Base-by-base conservation (phyloP, 2,797 vertebrate genomes). In the Melanotaenia parkinsoni region DNA sequence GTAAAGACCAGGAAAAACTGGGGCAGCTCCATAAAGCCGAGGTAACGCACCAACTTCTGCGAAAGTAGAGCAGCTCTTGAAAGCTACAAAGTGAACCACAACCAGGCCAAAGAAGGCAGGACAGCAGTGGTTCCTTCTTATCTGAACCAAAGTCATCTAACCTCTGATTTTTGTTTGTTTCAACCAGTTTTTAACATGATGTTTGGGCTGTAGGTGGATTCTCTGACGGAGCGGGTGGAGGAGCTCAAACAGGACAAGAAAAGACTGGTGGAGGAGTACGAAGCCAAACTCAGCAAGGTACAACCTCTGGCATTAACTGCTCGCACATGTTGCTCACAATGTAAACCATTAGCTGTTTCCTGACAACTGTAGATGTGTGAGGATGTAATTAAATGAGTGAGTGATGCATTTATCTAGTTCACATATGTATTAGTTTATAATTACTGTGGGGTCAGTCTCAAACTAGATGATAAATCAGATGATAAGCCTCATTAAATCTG, bases 191-290 rank as follows among this genome's bases (percentile, higher is more conserved):
- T 20, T 45, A 45, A 45, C 43, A 8, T 6, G 4, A 43, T 43
- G 43, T 50, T 32, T 57, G 28, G 80, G 57, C 68, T 70, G 0
- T 83, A 99, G 92, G 93, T 96, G 86, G 96, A 98, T 72, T 95
- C 96, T 32, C 91, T 98, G 77, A 93, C 95, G 30, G 95, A 79
- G 90, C 95, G 96, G 30, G 94, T 97, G 62, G 96, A 98, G 81
- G 97, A 98, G 77, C 92, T 99, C 56, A 95, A 95, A 70, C 93
- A 96, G 56, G 98, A 99, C 85, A 97, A 94, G 83, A 97, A 97
- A 92, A 95, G 95, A 2, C 93, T 99, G 56, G 96, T 97, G 84
- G 98, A 99, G 82, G 98, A 99, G 76, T 98, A 98, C 22, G 97
- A 99, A 89, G 94, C 95, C 89, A 99, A 98, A 91, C 93, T 99